Conservation (phyloP, 2,113 vertebrate species). For the Petrocephalus microphthalmus region DNA sequence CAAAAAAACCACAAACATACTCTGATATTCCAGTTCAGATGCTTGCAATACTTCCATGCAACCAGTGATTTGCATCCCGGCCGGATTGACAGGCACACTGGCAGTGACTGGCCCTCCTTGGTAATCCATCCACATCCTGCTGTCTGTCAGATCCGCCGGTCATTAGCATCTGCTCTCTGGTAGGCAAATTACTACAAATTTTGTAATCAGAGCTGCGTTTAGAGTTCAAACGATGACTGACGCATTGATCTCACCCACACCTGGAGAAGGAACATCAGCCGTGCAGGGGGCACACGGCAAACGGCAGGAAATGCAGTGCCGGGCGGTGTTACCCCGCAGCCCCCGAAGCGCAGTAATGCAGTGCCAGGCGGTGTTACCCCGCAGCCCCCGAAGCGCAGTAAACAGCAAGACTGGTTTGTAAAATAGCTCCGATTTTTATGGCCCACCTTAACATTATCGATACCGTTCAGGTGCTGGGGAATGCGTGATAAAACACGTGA, state of each 20-base stretch:
- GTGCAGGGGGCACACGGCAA: not conserved
- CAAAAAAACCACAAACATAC: not conserved
- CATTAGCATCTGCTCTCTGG: constrained; percentile 9
- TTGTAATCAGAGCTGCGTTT: not conserved
- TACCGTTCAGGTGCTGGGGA: not conserved
- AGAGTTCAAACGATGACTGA: constrained; percentile 8
- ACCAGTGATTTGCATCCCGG: not conserved
- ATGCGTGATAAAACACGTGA: not conserved
- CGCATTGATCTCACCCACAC: not conserved
- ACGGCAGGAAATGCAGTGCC: not conserved
- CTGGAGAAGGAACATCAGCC: not conserved
- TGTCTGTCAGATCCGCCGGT: not conserved
- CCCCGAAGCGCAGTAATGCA: not conserved
- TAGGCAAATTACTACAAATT: constrained; percentile 13
- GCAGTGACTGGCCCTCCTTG: not conserved
- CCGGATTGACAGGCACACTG: not conserved
- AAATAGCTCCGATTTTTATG: not conserved
- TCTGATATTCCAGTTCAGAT: not conserved
- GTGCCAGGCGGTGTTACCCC: not conserved
- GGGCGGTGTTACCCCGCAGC: not conserved
- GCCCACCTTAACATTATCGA: not conserved
- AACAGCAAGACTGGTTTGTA: not conserved
- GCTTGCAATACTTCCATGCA: not conserved
- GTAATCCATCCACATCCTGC: constrained; percentile 1
- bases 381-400: not conserved